Percentiles rank a stretch among this genome's conserved stretches.
Conservation (phyloP, 2,113 vertebrate genomes). For the Coryphaenoides rupestris region DNA sequence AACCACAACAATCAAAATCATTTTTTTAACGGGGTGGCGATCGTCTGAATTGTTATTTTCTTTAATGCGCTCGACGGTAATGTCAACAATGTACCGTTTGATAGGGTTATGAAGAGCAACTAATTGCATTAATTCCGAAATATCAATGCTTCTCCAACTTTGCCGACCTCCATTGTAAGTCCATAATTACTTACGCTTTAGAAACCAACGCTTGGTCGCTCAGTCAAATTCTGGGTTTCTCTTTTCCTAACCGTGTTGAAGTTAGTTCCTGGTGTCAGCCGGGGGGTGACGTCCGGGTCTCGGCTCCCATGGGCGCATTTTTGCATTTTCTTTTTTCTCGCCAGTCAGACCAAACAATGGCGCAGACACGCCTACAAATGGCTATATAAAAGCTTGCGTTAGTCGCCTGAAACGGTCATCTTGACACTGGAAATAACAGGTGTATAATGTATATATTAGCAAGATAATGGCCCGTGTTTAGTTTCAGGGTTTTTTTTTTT, state of each 20-base stretch:
- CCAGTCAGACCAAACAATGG: conserved; percentile 59
- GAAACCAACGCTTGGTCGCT: conserved; percentile 52
- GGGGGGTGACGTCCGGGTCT: conserved; percentile 57
- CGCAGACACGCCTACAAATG: conserved; percentile 64
- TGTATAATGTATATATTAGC: conserved; percentile 39
- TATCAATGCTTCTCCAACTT: conserved; percentile 19
- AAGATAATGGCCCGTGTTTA: conserved; percentile 52
- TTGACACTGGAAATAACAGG: conserved; percentile 70
- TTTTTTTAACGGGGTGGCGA: too few species aligned
- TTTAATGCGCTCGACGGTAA: background rate
- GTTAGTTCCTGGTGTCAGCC: conserved; percentile 60
- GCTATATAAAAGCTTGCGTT: conserved; percentile 57
- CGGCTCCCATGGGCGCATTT: conserved; percentile 27
- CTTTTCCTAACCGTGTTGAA: conserved; percentile 32
- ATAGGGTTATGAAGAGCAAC: background rate
- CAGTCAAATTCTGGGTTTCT: conserved; percentile 48
- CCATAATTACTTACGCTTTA: conserved; percentile 46
- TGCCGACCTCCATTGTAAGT: conserved; percentile 27
- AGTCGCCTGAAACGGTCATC: conserved; percentile 57
- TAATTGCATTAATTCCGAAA: conserved; percentile 16
- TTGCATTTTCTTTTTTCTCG: conserved; percentile 51
- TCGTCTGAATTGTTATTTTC: background rate
- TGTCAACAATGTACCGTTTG: background rate
- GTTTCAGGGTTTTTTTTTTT: conserved; percentile 63
- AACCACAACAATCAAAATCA: too few species aligned